Base-by-base conservation (phyloP, 2,797 vertebrate genomes). In the Loriculus beryllinus region DNA sequence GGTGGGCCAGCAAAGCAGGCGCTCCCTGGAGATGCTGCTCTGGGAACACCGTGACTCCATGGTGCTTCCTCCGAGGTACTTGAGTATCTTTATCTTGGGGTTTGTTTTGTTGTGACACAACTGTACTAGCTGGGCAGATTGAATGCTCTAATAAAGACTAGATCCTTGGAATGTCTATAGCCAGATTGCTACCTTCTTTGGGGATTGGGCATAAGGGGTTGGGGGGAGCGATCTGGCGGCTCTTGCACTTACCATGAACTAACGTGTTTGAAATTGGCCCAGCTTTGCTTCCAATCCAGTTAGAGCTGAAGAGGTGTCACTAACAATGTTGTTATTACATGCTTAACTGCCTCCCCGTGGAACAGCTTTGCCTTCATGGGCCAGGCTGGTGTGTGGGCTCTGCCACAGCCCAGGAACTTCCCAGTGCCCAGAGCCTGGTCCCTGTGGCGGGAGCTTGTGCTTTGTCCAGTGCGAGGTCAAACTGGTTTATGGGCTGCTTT, bases 81-180 rank as follows among this genome's bases (percentile, higher is more conserved):
- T 23, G 8, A 94, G 88, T 23, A 11, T 26, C 92, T 92, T 94
- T 31, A 69, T 95, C 70, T 49, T 78, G 57, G 3, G 16, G 29
- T 37, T 25, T 25, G 10, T 31, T 23, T n/a, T 62, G 39, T 78
- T 20, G 2, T 51, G 95, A 92, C 31, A 12, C 90, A 90, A 65
- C 84, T 97, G 96, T 97, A 97, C 47, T 37, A 89, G 94, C 88
- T 39, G 96, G 96, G 95, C 93, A 91, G 95, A 86, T 28, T 39
- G 93, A 95, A 88, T 3, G 6, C 70, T 88, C 76, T 94, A 96
- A 97, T 97, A 97, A 97, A 97, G 86, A 95, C 49, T 60, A 91
- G 93, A 94, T 88, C 77, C 93, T 96, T 95, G 95, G 96, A 96
- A 86, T 90, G 92, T 82, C 82, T 23, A 63, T 56, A 97, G 95